Conservation (phyloP, 2,113 vertebrate genomes). For the Pollimyrus isidori region DNA sequence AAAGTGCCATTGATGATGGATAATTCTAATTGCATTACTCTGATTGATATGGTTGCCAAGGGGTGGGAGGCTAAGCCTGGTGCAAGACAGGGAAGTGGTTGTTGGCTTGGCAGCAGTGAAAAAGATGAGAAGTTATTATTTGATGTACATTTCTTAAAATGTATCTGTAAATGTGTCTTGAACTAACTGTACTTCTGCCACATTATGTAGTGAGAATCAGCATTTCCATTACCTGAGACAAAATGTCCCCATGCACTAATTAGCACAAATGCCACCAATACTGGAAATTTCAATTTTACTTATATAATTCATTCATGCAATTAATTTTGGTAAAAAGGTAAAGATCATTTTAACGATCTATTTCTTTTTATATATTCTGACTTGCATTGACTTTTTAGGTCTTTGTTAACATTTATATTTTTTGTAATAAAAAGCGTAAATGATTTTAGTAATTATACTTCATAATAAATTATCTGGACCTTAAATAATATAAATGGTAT, state of each 20-base stretch:
- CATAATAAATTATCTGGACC: not conserved
- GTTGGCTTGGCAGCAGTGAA: not conserved
- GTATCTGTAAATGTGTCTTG: slow-evolving; percentile 2
- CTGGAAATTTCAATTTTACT: not conserved
- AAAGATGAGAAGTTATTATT: not conserved
- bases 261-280: not conserved
- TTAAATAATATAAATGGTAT: not conserved
- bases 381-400: not conserved
- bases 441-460: not conserved
- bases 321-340: not conserved
- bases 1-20: slow-evolving; percentile 14
- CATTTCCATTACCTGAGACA: not conserved
- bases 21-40: slow-evolving; percentile 12
- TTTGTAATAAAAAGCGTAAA: not conserved
- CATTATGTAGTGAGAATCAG: not conserved
- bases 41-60: slow-evolving; percentile 8
- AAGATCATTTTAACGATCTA: not conserved
- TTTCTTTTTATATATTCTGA: not conserved
- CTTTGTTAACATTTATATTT: not conserved
- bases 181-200: not conserved
- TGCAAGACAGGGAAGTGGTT: not conserved
- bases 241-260: not conserved
- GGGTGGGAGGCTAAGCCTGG: not conserved
- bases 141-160: not conserved
- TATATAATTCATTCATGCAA: not conserved